Conservation (phyloP, 64 coral and sea anemone species). For the Dendrophyllia cribrosa region DNA sequence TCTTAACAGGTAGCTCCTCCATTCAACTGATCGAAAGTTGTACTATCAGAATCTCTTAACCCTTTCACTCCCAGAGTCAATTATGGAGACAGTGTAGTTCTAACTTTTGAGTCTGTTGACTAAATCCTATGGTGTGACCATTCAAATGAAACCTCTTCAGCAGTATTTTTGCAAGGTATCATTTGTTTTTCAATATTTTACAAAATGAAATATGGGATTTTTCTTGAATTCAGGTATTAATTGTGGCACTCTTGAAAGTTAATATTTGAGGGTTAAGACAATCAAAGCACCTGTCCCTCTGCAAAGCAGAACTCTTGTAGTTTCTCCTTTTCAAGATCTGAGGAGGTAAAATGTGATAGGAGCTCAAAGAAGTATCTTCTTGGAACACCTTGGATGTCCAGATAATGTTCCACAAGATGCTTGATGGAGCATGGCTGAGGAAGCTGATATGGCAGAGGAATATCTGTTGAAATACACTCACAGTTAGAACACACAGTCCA, state of each 20-base stretch:
- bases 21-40: too few species aligned
- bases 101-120: too few species aligned
- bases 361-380: conserved; percentile 98
- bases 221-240: too few species aligned
- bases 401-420: conserved; percentile 91
- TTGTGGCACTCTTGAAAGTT: not conserved
- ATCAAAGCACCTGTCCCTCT: conserved; percentile 82
- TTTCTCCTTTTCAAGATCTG: conserved; percentile 97
- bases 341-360: conserved; percentile 92
- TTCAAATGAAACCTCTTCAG: too few species aligned
- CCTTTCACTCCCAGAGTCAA: too few species aligned
- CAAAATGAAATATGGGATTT: too few species aligned
- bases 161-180: too few species aligned
- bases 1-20: not conserved
- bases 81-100: too few species aligned
- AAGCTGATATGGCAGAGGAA: conserved; percentile 74
- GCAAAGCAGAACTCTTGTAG: conserved; percentile 94
- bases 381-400: conserved; percentile 94
- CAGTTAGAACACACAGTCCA: not conserved
- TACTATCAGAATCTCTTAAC: too few species aligned
- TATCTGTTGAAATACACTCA: conserved; percentile 45
- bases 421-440: conserved; percentile 85
- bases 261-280: not conserved
- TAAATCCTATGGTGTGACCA: too few species aligned
- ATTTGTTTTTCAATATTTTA: too few species aligned